Conservation (phyloP, 1,140 invertebrate genomes). For the Sycobia sp. region DNA sequence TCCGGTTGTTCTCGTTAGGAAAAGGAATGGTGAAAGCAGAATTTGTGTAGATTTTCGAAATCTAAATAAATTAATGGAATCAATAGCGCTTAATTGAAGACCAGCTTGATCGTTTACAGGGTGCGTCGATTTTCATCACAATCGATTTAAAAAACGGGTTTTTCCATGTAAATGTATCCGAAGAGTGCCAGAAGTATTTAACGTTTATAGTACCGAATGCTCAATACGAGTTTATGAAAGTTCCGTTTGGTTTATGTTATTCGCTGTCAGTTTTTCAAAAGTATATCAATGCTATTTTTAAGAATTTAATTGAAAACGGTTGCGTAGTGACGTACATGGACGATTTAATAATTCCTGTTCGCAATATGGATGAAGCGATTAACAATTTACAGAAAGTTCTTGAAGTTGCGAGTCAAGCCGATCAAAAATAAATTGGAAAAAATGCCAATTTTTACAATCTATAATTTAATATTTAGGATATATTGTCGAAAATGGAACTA, state of each 20-base stretch:
- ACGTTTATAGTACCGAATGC: slow-evolving; percentile 25
- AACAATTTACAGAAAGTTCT: no score
- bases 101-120: no score
- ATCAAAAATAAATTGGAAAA: no score
- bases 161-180: no score
- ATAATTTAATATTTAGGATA: slow-evolving; percentile 16
- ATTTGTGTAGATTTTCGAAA: slow-evolving; percentile 59
- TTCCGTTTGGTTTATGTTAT: no score
- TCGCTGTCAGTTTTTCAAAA: slow-evolving; percentile 36
- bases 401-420: no score
- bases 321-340: slow-evolving; percentile 12
- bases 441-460: slow-evolving; percentile 7
- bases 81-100: not conserved
- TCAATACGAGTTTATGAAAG: no score
- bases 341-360: slow-evolving; percentile 27
- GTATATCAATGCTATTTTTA: slow-evolving; percentile 30
- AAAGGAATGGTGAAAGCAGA: slow-evolving; percentile 28
- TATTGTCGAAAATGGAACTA: no score
- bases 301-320: no score
- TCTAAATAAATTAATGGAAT: slow-evolving; percentile 51
- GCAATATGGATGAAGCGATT: no score
- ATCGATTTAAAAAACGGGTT: slow-evolving; percentile 32
- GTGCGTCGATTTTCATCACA: slow-evolving; percentile 15
- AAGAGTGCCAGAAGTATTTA: slow-evolving; percentile 28
- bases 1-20: no score